A percentile compares a stretch with the other conserved stretches of the same genome.
Conservation (phyloP, 2,113 vertebrate species). For the Australoheros scitulus region DNA sequence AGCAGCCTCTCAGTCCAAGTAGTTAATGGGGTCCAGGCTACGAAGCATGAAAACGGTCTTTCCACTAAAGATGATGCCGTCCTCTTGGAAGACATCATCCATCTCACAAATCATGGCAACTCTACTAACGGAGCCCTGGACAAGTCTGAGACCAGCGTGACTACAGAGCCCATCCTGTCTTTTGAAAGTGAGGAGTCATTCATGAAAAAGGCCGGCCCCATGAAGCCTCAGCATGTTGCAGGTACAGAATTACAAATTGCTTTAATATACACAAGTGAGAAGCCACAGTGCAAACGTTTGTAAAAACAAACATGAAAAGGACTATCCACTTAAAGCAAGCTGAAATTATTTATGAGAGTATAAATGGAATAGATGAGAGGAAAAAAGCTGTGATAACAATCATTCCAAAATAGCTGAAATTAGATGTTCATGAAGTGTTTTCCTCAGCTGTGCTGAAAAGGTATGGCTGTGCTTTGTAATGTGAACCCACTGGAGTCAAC, state of each 20-base stretch:
- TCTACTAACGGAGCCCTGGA: constrained; percentile 75
- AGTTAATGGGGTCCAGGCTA: constrained; percentile 87
- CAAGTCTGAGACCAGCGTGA: constrained; percentile 74
- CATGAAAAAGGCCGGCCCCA: constrained; percentile 87
- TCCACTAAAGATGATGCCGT: constrained; percentile 78
- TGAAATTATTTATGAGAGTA: not conserved
- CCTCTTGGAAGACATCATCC: constrained; percentile 81
- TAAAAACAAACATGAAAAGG: not conserved
- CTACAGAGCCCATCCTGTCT: constrained; percentile 84
- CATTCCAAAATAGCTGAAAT: too few relatives aligned
- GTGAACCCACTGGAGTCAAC: not conserved
- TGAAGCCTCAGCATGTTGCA: constrained; percentile 92
- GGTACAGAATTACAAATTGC: constrained; percentile 74
- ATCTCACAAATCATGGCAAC: constrained; percentile 81
- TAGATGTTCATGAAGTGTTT: not conserved
- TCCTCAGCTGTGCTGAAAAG: not conserved
- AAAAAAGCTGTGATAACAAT: too few relatives aligned
- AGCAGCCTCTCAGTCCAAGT: constrained; percentile 77
- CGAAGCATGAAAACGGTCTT: constrained; percentile 90
- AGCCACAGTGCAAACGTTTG: not conserved
- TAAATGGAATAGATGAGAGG: not conserved
- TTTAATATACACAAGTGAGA: not conserved
- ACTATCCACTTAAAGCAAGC: not conserved
- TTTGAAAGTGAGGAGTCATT: constrained; percentile 90
- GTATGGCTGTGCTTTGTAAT: not conserved